Evolutionary conservation across 2,888 invertebrate genomes (phyloP), one percentile per base, ranked within the genome.

Genomic region (Tricholauxania praeusta): DNA sequence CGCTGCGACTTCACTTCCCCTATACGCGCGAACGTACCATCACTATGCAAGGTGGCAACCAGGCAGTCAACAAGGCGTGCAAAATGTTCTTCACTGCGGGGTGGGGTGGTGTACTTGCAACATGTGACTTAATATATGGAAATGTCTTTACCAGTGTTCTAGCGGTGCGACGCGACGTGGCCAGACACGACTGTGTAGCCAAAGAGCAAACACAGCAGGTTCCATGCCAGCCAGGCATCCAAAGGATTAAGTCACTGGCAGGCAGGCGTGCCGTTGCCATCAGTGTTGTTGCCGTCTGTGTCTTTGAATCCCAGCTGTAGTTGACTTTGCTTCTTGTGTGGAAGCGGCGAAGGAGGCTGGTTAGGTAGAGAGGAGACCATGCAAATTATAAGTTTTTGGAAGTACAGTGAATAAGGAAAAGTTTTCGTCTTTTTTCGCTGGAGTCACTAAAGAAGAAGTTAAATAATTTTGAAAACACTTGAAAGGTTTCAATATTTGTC

Each of bases 61-160:
- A 10, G 6, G 5, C 39, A n/a, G 28, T 49, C 3, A 52, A 52
- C 28, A n/a, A 28, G 64, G 8, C 53, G 17, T 17, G 66, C 66
- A n/a, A 39, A 15, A 51, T 32, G 53, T 52, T 67, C 12, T 53
- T 19, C 53, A 57, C 28, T 10, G 19, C 12, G 19, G 12, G 70
- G 70, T 48, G 14, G 74, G 62, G 65, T 17, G 39, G 63, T 39
- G 62, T 39, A 19, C 63, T 17, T 63, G 65, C 78, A 81, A 83
- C 83, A 83, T 82, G 82, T 82, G 82, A 82, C 82, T 83, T 80
- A 80, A 83, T 81, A 82, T 52, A 59, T 59, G 71, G 32, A 72
- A 66, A 53, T 19, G 65, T 60, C 60, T 39, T 49, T 47, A 19
- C 64, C 59, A 65, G 66, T 62, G 39, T 62, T 47, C 39, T 47